These are phyloP conservation scores for Pseudochaenichthys georgianus DNA, from an alignment of 2,797 vertebrate species.

Conservation along the genomic window DNA sequence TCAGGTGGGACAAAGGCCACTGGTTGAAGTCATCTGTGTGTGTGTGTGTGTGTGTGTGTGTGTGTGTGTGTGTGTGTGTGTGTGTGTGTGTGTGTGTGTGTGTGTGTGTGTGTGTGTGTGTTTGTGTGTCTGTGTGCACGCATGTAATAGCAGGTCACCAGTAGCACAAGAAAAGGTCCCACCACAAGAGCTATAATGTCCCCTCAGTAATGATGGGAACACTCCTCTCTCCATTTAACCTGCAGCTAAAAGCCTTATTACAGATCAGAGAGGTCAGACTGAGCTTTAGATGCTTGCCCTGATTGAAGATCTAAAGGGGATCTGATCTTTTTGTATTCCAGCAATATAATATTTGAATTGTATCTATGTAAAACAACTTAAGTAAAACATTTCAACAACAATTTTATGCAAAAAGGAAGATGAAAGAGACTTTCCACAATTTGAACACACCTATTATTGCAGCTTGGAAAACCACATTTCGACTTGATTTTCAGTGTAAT, in stretches of 20 bases:
- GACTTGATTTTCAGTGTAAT: neutral
- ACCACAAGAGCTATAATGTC: conserved; percentile 60
- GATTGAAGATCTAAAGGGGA: conserved; percentile 26
- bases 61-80: conserved; percentile 41
- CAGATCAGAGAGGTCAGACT: conserved; percentile 65
- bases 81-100: neutral
- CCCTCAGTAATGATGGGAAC: conserved; percentile 71
- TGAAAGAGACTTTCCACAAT: neutral
- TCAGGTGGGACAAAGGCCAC: conserved; percentile 42
- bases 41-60: conserved; percentile 47
- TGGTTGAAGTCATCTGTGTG: conserved; percentile 46
- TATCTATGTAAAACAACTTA: neutral
- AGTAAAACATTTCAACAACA: neutral
- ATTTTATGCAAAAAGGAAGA: neutral
- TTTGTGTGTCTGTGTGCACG: conserved; percentile 33
- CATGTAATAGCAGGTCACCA: conserved; percentile 70
- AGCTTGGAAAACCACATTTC: conserved; percentile 17
- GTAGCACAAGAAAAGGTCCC: conserved; percentile 58
- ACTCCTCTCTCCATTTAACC: conserved; percentile 70
- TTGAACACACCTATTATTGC: conserved; percentile 6
- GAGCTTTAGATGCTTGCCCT: conserved; percentile 40
- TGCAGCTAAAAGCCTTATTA: conserved; percentile 70
- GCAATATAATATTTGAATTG: neutral
- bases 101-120: conserved; percentile 13
- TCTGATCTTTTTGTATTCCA: conserved; percentile 16